Evolutionary conservation across 64 coral and sea anemone species (phyloP).

Genomic region (Acropora tenuis): DNA sequence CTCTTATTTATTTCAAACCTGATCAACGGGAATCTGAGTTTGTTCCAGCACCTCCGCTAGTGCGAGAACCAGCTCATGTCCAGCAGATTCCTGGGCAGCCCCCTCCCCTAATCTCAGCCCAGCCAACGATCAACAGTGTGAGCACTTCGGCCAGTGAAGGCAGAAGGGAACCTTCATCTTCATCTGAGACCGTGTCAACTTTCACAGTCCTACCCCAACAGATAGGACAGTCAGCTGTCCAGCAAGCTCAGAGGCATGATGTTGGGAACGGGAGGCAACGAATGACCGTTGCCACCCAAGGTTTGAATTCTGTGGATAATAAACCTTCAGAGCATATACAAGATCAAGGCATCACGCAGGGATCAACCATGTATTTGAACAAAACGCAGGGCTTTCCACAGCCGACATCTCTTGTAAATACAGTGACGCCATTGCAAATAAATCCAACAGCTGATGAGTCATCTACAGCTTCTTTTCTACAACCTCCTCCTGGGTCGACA

Average conservation of each 20-base stretch:
- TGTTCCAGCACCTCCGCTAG: background rate
- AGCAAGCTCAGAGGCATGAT: background rate
- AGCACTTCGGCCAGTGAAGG: background rate
- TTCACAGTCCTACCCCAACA: slow-evolving; percentile 36
- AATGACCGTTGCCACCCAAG: background rate
- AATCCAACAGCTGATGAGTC: background rate
- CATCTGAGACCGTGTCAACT: slow-evolving; percentile 28
- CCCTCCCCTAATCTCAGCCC: background rate
- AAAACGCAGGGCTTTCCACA: background rate
- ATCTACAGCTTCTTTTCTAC: background rate
- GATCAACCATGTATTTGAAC: background rate
- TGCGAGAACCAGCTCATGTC: background rate
- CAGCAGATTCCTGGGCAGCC: background rate
- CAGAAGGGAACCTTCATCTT: background rate
- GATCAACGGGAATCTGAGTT: slow-evolving; percentile 5
- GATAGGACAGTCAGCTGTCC: slow-evolving; percentile 12
- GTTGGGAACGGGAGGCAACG: background rate
- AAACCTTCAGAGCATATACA: background rate
- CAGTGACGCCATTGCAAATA: background rate
- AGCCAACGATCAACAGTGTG: background rate
- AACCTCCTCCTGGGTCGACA: background rate
- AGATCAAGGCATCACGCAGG: background rate
- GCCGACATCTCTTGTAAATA: background rate
- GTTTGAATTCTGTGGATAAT: background rate
- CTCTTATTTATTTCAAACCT: slow-evolving; percentile 4